Evolutionary conservation across 2,888 invertebrate species (phyloP), one percentile per base, ranked within the genome.

Genomic region (Desoria tigrina): DNA sequence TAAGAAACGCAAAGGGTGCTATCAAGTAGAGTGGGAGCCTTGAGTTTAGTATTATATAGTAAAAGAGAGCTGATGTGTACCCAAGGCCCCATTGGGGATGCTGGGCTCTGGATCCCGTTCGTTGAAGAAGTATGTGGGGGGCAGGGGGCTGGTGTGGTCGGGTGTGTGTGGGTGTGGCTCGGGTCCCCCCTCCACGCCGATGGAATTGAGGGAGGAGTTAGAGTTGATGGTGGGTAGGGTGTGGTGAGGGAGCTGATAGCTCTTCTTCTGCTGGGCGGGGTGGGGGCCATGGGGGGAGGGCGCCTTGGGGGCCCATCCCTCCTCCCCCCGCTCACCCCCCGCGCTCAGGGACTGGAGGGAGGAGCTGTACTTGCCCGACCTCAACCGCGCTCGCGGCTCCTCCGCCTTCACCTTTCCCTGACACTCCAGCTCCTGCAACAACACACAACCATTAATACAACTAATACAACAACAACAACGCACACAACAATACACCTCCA

Each of bases 331-430:
- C n/a, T n/a, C n/a, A n/a, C n/a, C n/a, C n/a, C n/a, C n/a, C n/a
- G n/a, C n/a, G n/a, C 39, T 21, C 4, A 57, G 24, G 16, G 56
- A 57, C 56, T 57, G 56, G 18, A 57, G 56, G 16, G 56, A 57
- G 14, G 56, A 57, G 37, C 37, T 28, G 37, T 57, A 57, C 42
- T 57, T 57, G 16, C 9, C 45, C 6, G 45, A 45, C 6, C 9
- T 45, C 45, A 16, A 45, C 16, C 4, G 4, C n/a, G 45, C 4
- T 6, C 6, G 4, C 4, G 45, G 45, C 45, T 45, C 45, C 26
- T 68, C 68, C 26, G 64, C 61, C 50, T 64, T 61, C n/a, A 68
- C 68, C 49, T 64, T 68, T 6, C 53, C 61, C n/a, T 64, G 57
- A n/a, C 61, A 53, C 26, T 68, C 57, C 6, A 68, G 32, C 61